Evolutionary conservation across 2,797 vertebrate species (phyloP), one percentile per base, ranked within the genome.

Genomic region (Pogoniulus pusillus): DNA sequence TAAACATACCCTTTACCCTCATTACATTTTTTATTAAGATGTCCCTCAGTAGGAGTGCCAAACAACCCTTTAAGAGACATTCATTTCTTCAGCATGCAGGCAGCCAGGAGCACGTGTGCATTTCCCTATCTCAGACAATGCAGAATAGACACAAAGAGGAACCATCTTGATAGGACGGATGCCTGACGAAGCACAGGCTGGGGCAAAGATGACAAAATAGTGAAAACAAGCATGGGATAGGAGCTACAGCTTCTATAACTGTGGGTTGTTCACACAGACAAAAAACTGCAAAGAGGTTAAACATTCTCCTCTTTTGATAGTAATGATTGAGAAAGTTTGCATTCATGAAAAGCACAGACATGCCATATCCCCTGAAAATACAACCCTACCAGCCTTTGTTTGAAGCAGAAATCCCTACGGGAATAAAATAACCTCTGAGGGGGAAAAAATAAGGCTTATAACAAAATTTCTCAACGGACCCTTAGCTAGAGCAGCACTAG

Each of bases 1-100:
- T 69, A 90, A 94, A 91, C 89, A 91, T 85, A 91, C 83, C 84
- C 93, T 83, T 93, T 93, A 94, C 76, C 59, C 70, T 93, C 87
- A 63, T 72, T 91, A 80, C 59, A 57, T 75, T 72, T 93, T 94
- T 92, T 87, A 93, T 80, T 91, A 64, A 80, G 81, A 91, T 2
- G 0, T 87, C 51, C 75, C 83, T 78, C 83, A 65, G 86, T 43
- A 3, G 2, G 1, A 88, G 47, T 39, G 69, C 78, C 83, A 93
- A 84, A 82, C 53, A 80, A 92, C 83, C n/a, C 39, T 63, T 45
- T 29, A 45, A 63, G 73, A 80, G 39, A 55, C 47, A 35, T 57
- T 12, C 72, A 74, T 89, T 69, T 83, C 65, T 86, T 63, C 60
- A 77, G 80, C 1, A 0, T 12, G 62, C 72, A 59, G 41, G 32